Base-by-base conservation (phyloP, 2,797 vertebrate genomes). In the Helostoma temminkii region DNA sequence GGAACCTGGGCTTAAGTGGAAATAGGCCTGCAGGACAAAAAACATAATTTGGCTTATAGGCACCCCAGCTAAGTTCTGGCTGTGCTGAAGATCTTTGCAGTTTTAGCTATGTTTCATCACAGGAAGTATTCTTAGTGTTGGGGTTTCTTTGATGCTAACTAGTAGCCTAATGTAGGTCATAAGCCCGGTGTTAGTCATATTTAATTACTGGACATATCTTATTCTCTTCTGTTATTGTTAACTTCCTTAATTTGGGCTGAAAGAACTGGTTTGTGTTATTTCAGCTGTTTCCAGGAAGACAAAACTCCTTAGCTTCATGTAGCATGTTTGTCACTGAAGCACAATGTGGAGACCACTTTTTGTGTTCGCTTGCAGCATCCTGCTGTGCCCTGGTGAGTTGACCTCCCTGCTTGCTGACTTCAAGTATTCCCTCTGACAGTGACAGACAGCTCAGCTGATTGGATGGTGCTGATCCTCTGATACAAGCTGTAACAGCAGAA, bases 381-480 rank as follows among this genome's bases (percentile, higher is more conserved):
- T 6, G 11, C 59, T 82, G 50, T 34, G 53, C 46, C 71, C 53
- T 47, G 66, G 77, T 69, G 46, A 76, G 21, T 30, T 37, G 25
- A 49, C 52, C 45, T 47, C 56, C 66, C 66, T 26, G 52, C 62
- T 68, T 26, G 52, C 62, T 68, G 64, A 74, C 53, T 80, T 61
- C 47, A 4, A 9, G 12, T 21, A 14, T 45, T 58, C 24, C 5
- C 39, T 45, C 28, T 59, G 76, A 80, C 67, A 41, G 53, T 71
- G 61, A 86, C 47, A 79, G 82, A 85, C 80, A 68, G 72, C 67
- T 64, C 3, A 1, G 30, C 58, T 52, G 80, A 81, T 76, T 64
- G 24, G 16, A 67, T 34, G 70, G 66, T 46, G 26, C 48, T 42
- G 72, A 74, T 85, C 66, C 62, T 75, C 30, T 72, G 41, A 74